phyloP scores from a whole-genome alignment of 2,113 vertebrate genomes.

The Asarcornis scutulata region DNA sequence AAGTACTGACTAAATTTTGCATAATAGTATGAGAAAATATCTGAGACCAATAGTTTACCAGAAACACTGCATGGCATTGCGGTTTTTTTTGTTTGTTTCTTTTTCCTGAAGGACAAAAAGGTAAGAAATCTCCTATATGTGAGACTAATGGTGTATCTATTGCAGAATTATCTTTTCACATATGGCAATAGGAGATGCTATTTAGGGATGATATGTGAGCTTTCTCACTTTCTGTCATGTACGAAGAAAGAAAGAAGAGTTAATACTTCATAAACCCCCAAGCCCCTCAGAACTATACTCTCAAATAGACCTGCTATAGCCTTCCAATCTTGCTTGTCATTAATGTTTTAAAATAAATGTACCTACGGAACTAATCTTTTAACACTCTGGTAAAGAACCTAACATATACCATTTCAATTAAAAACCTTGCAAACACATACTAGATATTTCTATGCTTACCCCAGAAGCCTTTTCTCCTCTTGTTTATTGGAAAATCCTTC shows the following conservation, averaged over 20 bases:
- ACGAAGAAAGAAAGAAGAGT: background rate
- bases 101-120: background rate
- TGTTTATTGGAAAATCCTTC: constrained; percentile 37
- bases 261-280: background rate
- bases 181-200: background rate
- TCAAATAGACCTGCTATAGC: background rate
- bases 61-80: background rate
- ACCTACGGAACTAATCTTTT: background rate
- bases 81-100: background rate
- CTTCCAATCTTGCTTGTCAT: background rate
- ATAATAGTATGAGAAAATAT: background rate
- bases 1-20: background rate
- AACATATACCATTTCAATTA: background rate
- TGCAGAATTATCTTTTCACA: background rate
- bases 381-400: background rate
- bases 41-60: background rate
- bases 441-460: background rate
- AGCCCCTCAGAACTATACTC: background rate
- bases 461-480: constrained; percentile 15
- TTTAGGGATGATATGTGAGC: background rate
- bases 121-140: background rate
- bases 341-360: background rate
- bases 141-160: background rate
- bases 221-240: background rate
- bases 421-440: constrained; percentile 3